Percentiles rank a stretch among this genome's conserved stretches.
Evolutionary conservation across 2,888 invertebrate genomes (phyloP).

Genomic region (Cheilosia urbana): DNA sequence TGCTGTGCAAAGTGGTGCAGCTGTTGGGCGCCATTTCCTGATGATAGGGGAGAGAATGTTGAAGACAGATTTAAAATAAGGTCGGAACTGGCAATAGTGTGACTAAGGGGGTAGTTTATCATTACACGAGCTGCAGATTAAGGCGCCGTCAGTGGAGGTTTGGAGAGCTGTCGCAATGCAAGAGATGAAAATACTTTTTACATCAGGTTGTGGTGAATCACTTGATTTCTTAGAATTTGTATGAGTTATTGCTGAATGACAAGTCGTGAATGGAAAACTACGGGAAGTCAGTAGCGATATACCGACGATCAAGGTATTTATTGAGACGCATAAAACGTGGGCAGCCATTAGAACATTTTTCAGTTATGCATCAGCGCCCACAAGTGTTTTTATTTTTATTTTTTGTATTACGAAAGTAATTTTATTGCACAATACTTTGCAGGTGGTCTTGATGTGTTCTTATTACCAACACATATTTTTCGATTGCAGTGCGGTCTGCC

Average conservation of each 20-base stretch:
- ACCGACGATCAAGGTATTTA: neutral
- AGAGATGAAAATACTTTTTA: neutral
- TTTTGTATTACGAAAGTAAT: neutral
- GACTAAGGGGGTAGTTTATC: neutral
- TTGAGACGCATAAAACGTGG: slow-evolving; percentile 3
- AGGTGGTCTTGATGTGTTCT: neutral
- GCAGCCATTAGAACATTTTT: neutral
- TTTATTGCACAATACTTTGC: neutral
- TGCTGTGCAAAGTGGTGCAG: slow-evolving; percentile 1
- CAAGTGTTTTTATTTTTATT: neutral
- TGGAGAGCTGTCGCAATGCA: neutral
- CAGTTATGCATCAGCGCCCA: neutral
- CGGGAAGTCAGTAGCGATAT: neutral
- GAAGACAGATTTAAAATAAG: neutral
- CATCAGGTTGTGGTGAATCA: neutral
- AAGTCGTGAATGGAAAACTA: neutral
- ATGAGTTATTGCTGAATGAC: neutral
- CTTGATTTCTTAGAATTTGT: neutral
- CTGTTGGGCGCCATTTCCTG: slow-evolving; percentile 18
- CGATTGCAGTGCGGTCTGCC: neutral
- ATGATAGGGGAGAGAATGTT: neutral
- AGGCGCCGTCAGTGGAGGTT: neutral
- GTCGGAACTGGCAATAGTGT: neutral
- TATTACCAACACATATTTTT: neutral
- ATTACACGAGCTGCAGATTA: slow-evolving; percentile 1